Conservation (phyloP, 2,888 invertebrate species). For the Eulithis prunata region DNA sequence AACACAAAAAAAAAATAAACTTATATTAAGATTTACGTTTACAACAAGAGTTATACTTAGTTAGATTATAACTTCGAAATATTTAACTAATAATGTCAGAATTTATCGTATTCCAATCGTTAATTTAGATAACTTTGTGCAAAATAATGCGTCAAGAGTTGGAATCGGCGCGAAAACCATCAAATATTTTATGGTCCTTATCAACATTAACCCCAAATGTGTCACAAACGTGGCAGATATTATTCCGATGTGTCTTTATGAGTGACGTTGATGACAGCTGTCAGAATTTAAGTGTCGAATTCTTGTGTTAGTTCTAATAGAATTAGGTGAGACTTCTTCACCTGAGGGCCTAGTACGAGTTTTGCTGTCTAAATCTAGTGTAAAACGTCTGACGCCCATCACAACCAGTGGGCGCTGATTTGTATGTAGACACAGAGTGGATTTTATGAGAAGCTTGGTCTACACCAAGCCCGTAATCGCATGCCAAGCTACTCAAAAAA, state of each 20-base stretch:
- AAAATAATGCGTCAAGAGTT: background rate
- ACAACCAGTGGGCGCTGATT: no score
- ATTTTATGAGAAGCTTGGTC: no score
- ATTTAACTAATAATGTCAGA: background rate
- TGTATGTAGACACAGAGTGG: no score
- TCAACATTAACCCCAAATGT: conserved; percentile 19
- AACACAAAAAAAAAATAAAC: no score
- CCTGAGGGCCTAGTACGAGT: no score
- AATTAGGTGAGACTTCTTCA: background rate
- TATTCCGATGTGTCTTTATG: conserved; percentile 16
- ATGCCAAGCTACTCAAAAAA: no score
- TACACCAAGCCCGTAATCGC: no score
- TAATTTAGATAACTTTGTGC: background rate
- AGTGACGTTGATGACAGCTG: conserved; percentile 32
- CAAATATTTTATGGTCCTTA: conserved; percentile 16
- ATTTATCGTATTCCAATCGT: background rate
- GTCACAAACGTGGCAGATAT: conserved; percentile 10
- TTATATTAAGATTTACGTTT: no score
- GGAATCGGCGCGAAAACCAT: conserved; percentile 4
- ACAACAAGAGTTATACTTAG: no score
- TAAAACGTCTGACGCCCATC: no score
- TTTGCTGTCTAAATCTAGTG: no score
- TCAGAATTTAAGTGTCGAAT: conserved; percentile 39
- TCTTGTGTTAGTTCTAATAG: conserved; percentile 8
- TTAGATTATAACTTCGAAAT: no score